Evolutionary conservation across 1,140 invertebrate species (phyloP), one percentile per base, ranked within the genome.

Genomic region (Notospermus geniculatus): DNA sequence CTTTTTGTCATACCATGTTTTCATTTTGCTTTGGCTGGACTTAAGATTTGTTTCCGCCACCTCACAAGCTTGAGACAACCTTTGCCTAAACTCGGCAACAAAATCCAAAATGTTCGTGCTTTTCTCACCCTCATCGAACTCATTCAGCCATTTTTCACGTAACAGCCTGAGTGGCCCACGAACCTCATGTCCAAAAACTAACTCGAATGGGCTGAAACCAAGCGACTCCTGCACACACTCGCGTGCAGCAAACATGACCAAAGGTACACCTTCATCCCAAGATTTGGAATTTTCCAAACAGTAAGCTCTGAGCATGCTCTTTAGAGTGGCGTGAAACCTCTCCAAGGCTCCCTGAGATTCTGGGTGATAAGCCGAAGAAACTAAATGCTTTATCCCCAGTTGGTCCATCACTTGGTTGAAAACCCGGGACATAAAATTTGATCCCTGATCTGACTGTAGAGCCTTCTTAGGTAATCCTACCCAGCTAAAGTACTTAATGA

Each of bases 181-280:
- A 19, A 63, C 60, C 32, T 52, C n/a, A 53, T 68, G 63, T 5
- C 68, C 68, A 63, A 59, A 65, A 4, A 67, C 58, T 13, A 67
- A 39, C 52, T 67, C 57, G 55, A 65, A 67, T 23, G 62, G 66
- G 52, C 59, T 67, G 52, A 63, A 68, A 2, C 66, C 64, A n/a
- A 66, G 28, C 19, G 54, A 62, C 43, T 69, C 62, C 30, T 67
- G 68, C 5, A 62, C 57, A 50, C 54, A 15, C 9, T 50, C 2
- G 66, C 65, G 7, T 9, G 25, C 54, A 23, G 58, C 45, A n/a
- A 59, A 59, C 15, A 59, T 23, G 9, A 53, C 13, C 17, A 59
- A 27, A 5, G 41, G 45, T 1, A 57, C 56, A 17, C 29, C 45
- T 50, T 60, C 27, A 54, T 46, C 50, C 30, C 61, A 63, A 19